Base-by-base conservation (phyloP, 1,140 invertebrate genomes). In the Cydia strobilella region DNA sequence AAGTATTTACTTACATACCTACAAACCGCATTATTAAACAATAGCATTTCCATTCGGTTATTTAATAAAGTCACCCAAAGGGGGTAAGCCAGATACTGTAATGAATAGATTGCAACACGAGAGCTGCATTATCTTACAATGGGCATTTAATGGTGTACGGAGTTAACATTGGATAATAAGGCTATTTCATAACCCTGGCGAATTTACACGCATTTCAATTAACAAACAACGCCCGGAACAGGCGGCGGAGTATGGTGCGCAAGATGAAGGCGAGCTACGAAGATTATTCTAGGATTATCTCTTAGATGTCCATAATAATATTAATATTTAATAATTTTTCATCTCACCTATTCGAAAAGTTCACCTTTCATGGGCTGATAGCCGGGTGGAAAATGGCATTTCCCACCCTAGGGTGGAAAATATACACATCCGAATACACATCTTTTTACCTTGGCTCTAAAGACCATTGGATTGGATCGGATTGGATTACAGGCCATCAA, bases 181-280 rank as follows among this genome's bases (percentile, higher is more conserved):
- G 76, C 78, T 77, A 77, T 86, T 86, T 84, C 83, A 81, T 85
- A 86, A 85, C 75, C 83, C 74, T 80, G 73, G 10, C 20, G 35
- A 63, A 54, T 76, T 73, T 89, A 88, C 87, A 89, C 82, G 85
- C 87, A 82, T 88, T 88, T 88, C 86, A 89, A 89, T 89, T 88
- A 89, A 89, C 84, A 80, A 86, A 87, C 85, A 81, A 83, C 80
- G 76, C 31, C 76, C 79, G 80, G 79, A 81, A 84, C 84, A 85
- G 80, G 80, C 79, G 75, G 80, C 82, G 85, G 79, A 69, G 77
- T 82, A 81, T 81, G 83, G 77, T 74, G 82, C 79, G 76, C 80
- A 81, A 80, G 75, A 76, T 75, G 59, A 27, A 80, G 73, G 71
- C 18, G 73, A 82, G 71, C 81, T 85, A 84, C 74, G 84, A 86